These are phyloP conservation scores for Sandelia bainsii DNA, from an alignment of 2,797 vertebrate genomes.

Conservation along the genomic window DNA sequence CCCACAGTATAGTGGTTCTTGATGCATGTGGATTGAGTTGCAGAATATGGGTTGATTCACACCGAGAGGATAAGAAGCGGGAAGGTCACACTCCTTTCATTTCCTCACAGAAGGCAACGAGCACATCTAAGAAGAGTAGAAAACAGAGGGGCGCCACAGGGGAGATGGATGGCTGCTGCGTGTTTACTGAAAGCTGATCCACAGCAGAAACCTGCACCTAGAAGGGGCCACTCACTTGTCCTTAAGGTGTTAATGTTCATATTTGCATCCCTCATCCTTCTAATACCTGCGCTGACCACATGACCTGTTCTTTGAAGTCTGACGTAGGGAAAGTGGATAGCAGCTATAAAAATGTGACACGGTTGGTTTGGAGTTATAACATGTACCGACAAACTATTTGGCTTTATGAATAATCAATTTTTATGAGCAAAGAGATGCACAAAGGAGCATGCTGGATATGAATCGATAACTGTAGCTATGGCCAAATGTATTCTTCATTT, in stretches of 20 bases:
- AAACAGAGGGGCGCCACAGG: slow-evolving; percentile 69
- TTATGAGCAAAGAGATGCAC: slow-evolving; percentile 40
- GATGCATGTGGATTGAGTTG: slow-evolving; percentile 69
- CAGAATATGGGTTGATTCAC: slow-evolving; percentile 66
- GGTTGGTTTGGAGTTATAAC: slow-evolving; percentile 10
- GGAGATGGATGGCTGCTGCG: slow-evolving; percentile 77
- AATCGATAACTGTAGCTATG: slow-evolving; percentile 19
- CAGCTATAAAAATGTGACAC: not conserved
- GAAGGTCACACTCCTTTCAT: slow-evolving; percentile 75
- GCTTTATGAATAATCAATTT: slow-evolving; percentile 37
- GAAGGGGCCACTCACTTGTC: slow-evolving; percentile 34
- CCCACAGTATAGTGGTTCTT: slow-evolving; percentile 26
- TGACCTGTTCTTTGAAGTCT: slow-evolving; percentile 41
- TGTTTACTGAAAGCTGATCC: slow-evolving; percentile 71
- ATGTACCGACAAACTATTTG: slow-evolving; percentile 24
- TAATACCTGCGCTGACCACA: slow-evolving; percentile 36
- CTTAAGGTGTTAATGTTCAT: slow-evolving; percentile 55
- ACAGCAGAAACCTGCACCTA: slow-evolving; percentile 58
- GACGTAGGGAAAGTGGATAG: slow-evolving; percentile 9
- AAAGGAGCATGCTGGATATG: not conserved
- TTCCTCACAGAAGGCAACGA: slow-evolving; percentile 63
- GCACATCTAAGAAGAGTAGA: slow-evolving; percentile 61
- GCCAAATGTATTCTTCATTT: slow-evolving; percentile 18
- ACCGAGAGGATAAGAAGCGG: slow-evolving; percentile 58
- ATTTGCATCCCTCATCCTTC: slow-evolving; percentile 45